Conservation (phyloP, 2,888 invertebrate species). For the Monopis laevigella region DNA sequence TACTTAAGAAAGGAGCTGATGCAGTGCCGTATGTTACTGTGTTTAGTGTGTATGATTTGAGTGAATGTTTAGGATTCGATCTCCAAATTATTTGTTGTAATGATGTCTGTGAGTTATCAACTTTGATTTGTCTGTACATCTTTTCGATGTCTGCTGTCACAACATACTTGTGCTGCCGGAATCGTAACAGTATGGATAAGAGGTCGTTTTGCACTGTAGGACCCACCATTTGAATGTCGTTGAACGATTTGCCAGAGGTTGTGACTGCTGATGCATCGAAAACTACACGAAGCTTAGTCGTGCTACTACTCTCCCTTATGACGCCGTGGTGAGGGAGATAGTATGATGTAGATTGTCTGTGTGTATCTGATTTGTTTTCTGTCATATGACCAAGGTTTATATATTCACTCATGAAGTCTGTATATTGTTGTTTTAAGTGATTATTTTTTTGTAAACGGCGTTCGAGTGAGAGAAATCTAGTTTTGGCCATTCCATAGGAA, state of each 20-base stretch:
- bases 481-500: not conserved
- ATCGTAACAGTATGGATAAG: slow-evolving; percentile 14
- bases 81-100: slow-evolving; percentile 20
- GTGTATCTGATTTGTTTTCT: not conserved
- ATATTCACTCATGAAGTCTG: not conserved
- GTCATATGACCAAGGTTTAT: not conserved
- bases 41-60: slow-evolving; percentile 17
- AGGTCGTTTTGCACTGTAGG: too few relatives aligned
- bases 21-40: too few relatives aligned
- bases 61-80: not conserved
- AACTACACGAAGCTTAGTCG: slow-evolving; percentile 7
- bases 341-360: not conserved
- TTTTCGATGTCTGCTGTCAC: slow-evolving; percentile 20
- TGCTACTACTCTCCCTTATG: slow-evolving; percentile 1
- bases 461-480: not conserved
- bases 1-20: too few relatives aligned
- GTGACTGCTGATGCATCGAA: slow-evolving; percentile 9
- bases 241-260: slow-evolving; percentile 8
- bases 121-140: slow-evolving; percentile 17
- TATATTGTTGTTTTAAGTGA: not conserved
- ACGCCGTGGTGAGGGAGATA: slow-evolving; percentile 14
- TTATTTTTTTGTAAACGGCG: not conserved
- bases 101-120: slow-evolving; percentile 16
- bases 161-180: not conserved
- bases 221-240: slow-evolving; percentile 14